Evolutionary conservation across 1,140 invertebrate genomes (phyloP).

Genomic region (Contarinia nasturtii): DNA sequence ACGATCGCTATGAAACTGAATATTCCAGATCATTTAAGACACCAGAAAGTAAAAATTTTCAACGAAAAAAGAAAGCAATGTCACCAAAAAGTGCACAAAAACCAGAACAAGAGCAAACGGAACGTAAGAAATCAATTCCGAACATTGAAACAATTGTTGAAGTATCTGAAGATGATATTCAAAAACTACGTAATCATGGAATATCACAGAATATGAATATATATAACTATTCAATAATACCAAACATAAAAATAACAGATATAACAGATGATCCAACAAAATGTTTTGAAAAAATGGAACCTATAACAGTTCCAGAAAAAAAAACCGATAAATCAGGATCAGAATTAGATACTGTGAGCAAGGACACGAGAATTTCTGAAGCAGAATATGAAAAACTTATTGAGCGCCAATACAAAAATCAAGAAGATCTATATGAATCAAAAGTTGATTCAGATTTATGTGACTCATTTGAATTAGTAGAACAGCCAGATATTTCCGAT

Average conservation of each 20-base stretch:
- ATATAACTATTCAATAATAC: constrained; percentile 44
- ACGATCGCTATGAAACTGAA: constrained; percentile 22
- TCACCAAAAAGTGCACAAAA: background rate
- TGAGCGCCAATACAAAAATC: constrained; percentile 20
- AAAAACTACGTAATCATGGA: constrained; percentile 24
- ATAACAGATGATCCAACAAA: constrained; percentile 34
- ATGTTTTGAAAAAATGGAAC: constrained; percentile 4
- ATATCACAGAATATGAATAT: constrained; percentile 22
- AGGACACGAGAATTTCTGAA: background rate
- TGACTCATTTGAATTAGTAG: constrained; percentile 76
- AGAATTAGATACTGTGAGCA: background rate
- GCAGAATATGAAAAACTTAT: constrained; percentile 15
- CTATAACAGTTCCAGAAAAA: too few species aligned
- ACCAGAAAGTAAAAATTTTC: constrained; percentile 9
- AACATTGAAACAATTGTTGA: constrained; percentile 27
- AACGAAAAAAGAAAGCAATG: constrained; percentile 13
- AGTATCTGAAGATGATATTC: constrained; percentile 30
- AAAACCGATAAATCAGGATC: too few species aligned
- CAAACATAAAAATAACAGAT: too few species aligned
- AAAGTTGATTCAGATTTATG: constrained; percentile 58
- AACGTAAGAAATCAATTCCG: constrained; percentile 1
- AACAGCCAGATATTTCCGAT: constrained; percentile 66
- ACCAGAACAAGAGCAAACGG: background rate
- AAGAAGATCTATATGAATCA: constrained; percentile 28
- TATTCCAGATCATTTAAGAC: constrained; percentile 20